Percentiles rank a stretch among this genome's conserved stretches.
Evolutionary conservation across 2,888 invertebrate species (phyloP).

Genomic region (Phortica magna): DNA sequence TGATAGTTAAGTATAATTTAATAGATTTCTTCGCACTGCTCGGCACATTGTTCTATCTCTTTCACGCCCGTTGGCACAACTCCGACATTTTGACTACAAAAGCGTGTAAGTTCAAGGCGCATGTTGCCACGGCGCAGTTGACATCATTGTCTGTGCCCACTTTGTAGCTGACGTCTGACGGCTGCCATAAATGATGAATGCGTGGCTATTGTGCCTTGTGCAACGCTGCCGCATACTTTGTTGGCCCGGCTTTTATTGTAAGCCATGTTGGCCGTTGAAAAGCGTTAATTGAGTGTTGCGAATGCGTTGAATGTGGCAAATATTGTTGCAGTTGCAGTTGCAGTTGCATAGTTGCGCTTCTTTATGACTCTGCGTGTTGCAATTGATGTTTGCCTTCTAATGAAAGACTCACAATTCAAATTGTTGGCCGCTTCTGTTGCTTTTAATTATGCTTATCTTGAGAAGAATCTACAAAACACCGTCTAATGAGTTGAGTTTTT

Average conservation of each 20-base stretch:
- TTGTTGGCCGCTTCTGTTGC: not conserved
- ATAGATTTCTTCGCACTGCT: slow-evolving; percentile 13
- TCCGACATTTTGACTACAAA: not conserved
- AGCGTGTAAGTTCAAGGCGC: slow-evolving; percentile 20
- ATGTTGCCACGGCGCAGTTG: slow-evolving; percentile 46
- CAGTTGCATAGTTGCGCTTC: slow-evolving; percentile 66
- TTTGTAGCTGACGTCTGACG: slow-evolving; percentile 52
- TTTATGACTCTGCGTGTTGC: slow-evolving; percentile 67
- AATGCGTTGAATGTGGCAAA: slow-evolving; percentile 55
- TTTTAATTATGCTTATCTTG: slow-evolving; percentile 3
- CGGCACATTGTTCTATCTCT: not conserved
- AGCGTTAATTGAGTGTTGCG: slow-evolving; percentile 72
- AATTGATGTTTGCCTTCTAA: slow-evolving; percentile 28
- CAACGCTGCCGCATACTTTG: too few species aligned
- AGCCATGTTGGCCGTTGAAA: slow-evolving; percentile 58
- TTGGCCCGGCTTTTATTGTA: slow-evolving; percentile 41
- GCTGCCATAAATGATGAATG: slow-evolving; percentile 70
- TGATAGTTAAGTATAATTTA: slow-evolving; percentile 70
- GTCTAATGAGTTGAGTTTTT: slow-evolving; percentile 1
- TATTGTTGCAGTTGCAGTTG: slow-evolving; percentile 42
- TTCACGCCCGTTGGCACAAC: not conserved
- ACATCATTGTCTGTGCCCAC: slow-evolving; percentile 69
- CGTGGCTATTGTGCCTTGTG: slow-evolving; percentile 60
- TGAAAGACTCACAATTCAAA: slow-evolving; percentile 20
- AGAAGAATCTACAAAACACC: not conserved